Evolutionary conservation across 2,888 invertebrate genomes (phyloP).

Genomic region (Suillia variegata): DNA sequence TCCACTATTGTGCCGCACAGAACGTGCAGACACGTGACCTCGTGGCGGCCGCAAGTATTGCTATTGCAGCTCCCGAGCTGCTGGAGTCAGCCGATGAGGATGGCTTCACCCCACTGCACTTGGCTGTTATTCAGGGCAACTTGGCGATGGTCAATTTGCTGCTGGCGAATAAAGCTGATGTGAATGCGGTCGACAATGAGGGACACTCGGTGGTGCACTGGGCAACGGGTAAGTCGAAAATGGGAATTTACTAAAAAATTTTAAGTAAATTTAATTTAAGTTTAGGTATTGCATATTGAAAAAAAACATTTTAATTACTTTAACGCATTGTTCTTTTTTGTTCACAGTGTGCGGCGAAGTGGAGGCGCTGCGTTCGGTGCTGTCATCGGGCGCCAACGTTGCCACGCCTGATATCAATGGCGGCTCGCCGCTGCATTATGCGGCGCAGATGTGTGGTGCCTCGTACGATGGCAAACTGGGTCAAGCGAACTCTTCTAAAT

Average conservation of each 20-base stretch:
- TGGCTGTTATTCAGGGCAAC: slow-evolving; percentile 94
- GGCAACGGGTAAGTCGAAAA: slow-evolving; percentile 81
- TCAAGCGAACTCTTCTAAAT: slow-evolving; percentile 49
- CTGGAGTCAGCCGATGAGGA: slow-evolving; percentile 87
- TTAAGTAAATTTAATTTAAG: no score
- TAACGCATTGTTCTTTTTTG: neutral
- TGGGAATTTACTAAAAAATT: no score
- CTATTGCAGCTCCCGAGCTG: slow-evolving; percentile 85
- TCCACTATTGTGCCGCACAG: slow-evolving; percentile 86
- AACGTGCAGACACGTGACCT: slow-evolving; percentile 55
- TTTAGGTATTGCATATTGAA: no score
- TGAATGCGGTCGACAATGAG: slow-evolving; percentile 90
- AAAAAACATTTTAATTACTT: neutral
- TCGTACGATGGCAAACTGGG: slow-evolving; percentile 67
- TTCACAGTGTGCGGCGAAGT: slow-evolving; percentile 89
- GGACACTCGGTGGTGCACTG: slow-evolving; percentile 96
- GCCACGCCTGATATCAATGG: slow-evolving; percentile 91
- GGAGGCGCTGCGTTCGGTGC: slow-evolving; percentile 82
- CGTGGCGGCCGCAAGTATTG: slow-evolving; percentile 75
- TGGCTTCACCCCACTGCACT: slow-evolving; percentile 92
- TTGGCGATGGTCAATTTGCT: slow-evolving; percentile 84
- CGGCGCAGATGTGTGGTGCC: slow-evolving; percentile 94
- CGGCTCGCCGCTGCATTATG: slow-evolving; percentile 95
- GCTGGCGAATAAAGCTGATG: slow-evolving; percentile 85
- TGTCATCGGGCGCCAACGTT: slow-evolving; percentile 85